These are phyloP conservation scores for Protonemura montana DNA, from an alignment of 2,888 invertebrate genomes.

Conservation along the genomic window DNA sequence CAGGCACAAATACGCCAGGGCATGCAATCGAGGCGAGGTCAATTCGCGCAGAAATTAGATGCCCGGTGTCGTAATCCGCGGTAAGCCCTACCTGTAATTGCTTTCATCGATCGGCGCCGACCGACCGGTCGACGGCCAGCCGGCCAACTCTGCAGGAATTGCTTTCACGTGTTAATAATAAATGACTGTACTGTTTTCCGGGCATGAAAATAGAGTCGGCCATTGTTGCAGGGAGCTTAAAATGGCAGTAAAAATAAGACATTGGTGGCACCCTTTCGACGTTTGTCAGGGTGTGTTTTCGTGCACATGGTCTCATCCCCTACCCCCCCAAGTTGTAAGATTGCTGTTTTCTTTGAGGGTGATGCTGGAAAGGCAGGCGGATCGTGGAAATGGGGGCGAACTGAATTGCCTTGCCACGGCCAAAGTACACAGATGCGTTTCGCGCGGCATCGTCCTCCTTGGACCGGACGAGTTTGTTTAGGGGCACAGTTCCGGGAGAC, in stretches of 20 bases:
- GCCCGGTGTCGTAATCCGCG: neutral
- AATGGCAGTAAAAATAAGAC: neutral
- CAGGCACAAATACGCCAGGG: too few species aligned
- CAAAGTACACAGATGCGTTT: neutral
- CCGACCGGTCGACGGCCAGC: neutral
- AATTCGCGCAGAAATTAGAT: slow-evolving; percentile 2
- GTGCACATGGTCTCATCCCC: neutral
- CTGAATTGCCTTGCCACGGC: neutral
- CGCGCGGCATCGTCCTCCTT: too few species aligned
- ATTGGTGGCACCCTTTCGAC: too few species aligned
- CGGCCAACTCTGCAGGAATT: too few species aligned
- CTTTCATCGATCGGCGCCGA: neutral
- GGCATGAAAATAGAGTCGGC: neutral
- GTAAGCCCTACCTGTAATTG: neutral
- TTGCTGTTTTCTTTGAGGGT: slow-evolving; percentile 7
- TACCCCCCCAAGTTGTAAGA: neutral
- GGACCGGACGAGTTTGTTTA: too few species aligned
- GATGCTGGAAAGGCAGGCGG: neutral
- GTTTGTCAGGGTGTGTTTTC: neutral
- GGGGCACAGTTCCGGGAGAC: too few species aligned
- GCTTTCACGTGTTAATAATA: neutral
- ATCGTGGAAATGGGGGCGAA: neutral
- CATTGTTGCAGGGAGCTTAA: neutral
- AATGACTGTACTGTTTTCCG: neutral
- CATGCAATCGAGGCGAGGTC: neutral